Evolutionary conservation across 2,888 invertebrate species (phyloP).

Genomic region (Dendrolimus houi): DNA sequence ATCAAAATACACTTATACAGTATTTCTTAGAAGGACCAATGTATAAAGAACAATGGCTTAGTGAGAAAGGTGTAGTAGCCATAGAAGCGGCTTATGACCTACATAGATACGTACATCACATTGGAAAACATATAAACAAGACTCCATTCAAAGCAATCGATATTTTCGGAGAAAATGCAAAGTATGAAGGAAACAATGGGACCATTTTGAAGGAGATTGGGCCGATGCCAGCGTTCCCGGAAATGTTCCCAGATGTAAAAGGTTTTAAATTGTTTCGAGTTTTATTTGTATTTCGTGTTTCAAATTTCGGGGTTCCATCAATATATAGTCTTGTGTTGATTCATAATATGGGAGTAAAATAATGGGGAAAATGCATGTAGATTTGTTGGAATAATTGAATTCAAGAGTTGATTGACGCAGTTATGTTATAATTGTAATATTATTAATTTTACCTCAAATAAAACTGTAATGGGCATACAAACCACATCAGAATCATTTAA

Average conservation of each 20-base stretch:
- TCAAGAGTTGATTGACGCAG: too few relatives aligned
- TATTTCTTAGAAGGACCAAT: constrained; percentile 47
- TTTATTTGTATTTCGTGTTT: too few relatives aligned
- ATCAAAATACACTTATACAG: constrained; percentile 43
- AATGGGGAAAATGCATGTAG: too few relatives aligned
- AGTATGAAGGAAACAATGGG: constrained; percentile 18
- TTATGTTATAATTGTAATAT: too few relatives aligned
- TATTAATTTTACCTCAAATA: too few relatives aligned
- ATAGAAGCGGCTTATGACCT: constrained; percentile 42
- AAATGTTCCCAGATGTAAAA: constrained; percentile 19
- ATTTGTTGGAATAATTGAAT: too few relatives aligned
- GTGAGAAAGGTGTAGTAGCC: constrained; percentile 34
- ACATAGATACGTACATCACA: constrained; percentile 40
- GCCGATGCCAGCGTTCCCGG: constrained; percentile 26
- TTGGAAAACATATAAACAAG: constrained; percentile 37
- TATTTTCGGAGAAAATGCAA: constrained; percentile 19
- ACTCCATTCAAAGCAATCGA: constrained; percentile 27
- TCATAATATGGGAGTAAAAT: too few relatives aligned
- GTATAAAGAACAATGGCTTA: constrained; percentile 37
- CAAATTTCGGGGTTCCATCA: too few relatives aligned
- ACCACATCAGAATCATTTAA: too few relatives aligned
- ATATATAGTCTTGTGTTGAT: too few relatives aligned
- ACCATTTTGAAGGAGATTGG: constrained; percentile 34
- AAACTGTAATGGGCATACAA: too few relatives aligned
- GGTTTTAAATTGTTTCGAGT: constrained; percentile 8